Evolutionary conservation across 2,797 vertebrate species (phyloP).

Genomic region (Tragelaphus oryx): DNA sequence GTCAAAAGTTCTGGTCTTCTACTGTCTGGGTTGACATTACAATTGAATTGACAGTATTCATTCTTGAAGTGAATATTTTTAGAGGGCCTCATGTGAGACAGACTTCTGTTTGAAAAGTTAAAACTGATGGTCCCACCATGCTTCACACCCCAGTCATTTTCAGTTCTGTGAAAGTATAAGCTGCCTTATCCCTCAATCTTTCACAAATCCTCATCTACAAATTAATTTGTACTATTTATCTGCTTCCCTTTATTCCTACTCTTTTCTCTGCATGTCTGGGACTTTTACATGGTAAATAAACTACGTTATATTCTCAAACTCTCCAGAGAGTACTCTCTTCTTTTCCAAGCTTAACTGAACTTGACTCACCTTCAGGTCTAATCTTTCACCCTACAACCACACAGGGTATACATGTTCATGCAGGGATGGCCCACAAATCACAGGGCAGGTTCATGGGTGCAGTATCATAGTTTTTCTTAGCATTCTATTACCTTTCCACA

Average conservation of each 20-base stretch:
- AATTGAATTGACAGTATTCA: neutral
- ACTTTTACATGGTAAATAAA: neutral
- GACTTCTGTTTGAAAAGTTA: neutral
- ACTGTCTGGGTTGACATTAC: neutral
- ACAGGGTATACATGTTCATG: neutral
- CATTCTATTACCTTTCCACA: neutral
- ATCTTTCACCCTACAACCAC: neutral
- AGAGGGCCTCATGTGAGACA: neutral
- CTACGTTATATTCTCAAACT: neutral
- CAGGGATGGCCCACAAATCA: neutral
- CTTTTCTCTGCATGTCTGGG: neutral
- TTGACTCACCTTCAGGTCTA: neutral
- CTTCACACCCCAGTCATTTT: neutral
- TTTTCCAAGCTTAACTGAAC: neutral
- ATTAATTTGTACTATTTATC: neutral
- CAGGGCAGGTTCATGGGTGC: accelerated
- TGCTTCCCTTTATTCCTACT: neutral
- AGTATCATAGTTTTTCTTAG: neutral
- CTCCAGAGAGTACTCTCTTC: neutral
- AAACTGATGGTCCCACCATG: neutral
- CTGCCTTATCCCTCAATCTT: neutral
- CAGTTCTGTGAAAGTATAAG: neutral
- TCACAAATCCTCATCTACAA: neutral
- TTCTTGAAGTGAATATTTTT: neutral
- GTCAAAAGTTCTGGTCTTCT: neutral